Base-by-base conservation (phyloP, 2,113 vertebrate genomes). In the Festucalex cinctus region DNA sequence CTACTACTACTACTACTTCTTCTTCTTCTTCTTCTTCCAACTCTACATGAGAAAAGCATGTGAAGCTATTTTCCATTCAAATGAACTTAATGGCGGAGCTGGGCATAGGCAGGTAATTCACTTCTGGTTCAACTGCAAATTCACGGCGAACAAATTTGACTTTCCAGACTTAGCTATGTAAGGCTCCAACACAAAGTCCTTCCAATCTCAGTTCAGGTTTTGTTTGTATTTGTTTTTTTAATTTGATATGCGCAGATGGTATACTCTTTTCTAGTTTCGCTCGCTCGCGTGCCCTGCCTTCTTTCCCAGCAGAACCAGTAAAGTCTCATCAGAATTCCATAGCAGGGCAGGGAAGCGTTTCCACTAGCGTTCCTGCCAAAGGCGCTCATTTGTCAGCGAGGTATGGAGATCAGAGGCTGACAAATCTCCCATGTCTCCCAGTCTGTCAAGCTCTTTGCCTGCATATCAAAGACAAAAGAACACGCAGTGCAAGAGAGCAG, bases 381-480 rank as follows among this genome's bases (percentile, higher is more conserved):
- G 86, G 88, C 87, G 71, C 86, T 90, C 85, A 86, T 90, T 90
- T 91, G 88, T 90, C 89, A 90, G 83, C 81, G 86, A 85, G 71
- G 85, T 84, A 81, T 75, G 67, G 82, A 88, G 90, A 91, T 91
- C 90, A 90, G 85, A 92, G 86, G 81, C 88, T 79, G 83, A 89
- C 86, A 90, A 90, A 87, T 91, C 88, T 89, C 90, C 79, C 70
- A 76, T 58, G 71, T 81, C 85, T 88, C 79, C 81, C 81, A 76
- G 77, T 79, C 87, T 86, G 85, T 89, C 89, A 82, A 85, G 84
- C 86, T 79, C 85, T 80, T 82, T 69, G 84, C 79, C 80, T 85
- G 89, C 76, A 84, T 88, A 90, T 91, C 88, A 91, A 90, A 91
- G 90, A 89, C 90, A 89, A 89, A 88, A 88, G 88, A 90, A 85